A percentile compares a stretch with the other conserved stretches of the same genome.
These are phyloP conservation scores for Oedothorax gibbosus DNA, from an alignment of 1,140 invertebrate species.

Conservation along the genomic window DNA sequence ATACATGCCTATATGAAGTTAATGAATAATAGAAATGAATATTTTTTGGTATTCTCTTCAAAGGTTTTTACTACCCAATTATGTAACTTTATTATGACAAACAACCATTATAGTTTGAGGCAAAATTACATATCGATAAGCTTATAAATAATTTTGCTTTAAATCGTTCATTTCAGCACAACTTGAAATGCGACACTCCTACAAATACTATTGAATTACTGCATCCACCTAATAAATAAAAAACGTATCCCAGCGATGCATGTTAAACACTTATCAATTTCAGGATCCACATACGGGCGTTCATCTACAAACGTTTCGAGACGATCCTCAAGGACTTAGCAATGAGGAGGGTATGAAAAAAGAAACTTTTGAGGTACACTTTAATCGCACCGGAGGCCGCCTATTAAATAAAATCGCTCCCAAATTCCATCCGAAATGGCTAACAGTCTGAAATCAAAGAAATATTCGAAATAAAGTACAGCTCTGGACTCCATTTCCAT, in stretches of 20 bases:
- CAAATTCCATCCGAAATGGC: slow-evolving; percentile 48
- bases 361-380: slow-evolving; percentile 35
- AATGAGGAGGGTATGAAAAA: slow-evolving; percentile 23
- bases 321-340: slow-evolving; percentile 8
- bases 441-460: slow-evolving; percentile 37
- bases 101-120: background rate
- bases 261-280: too few species aligned
- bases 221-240: too few species aligned
- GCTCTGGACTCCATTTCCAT: slow-evolving; percentile 51
- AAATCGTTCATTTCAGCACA: background rate
- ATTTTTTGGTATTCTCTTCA: too few species aligned
- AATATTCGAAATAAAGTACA: slow-evolving; percentile 51
- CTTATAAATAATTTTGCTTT: background rate
- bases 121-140: background rate
- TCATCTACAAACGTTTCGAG: background rate
- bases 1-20: too few species aligned
- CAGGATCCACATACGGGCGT: too few species aligned
- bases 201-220: too few species aligned
- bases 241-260: too few species aligned
- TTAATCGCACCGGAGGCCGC: slow-evolving; percentile 36
- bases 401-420: slow-evolving; percentile 50
- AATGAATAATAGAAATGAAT: too few species aligned
- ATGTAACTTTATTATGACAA: background rate
- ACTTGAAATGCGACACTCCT: too few species aligned
- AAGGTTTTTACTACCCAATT: background rate